Base-by-base conservation (phyloP, 2,888 invertebrate genomes). In the Epistrophe grossulariae region DNA sequence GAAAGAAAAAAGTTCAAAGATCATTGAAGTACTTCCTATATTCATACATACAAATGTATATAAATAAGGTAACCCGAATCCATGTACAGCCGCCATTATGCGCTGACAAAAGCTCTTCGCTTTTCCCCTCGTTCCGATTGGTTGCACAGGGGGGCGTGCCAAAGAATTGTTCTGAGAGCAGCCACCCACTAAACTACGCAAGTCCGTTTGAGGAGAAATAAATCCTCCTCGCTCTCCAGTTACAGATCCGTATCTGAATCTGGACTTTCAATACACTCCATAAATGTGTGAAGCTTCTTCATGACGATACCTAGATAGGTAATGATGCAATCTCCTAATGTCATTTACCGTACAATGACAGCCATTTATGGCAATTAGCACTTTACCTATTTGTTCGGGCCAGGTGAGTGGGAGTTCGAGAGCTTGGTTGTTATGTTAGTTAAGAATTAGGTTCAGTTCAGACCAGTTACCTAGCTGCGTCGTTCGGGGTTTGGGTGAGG, bases 331-430 rank as follows among this genome's bases (percentile, higher is more conserved):
- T 91, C 91, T 90, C 90, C 91, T 91, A 91, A 91, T 91, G 91
- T 90, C 92, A 91, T 92, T 92, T 92, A 92, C 91, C 90, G 91
- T 91, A 92, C 92, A 92, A 93, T 92, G 92, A 92, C 92, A 92
- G 91, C 92, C 92, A 92, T 93, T 93, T 93, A 92, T 92, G 91
- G 92, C 93, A 93, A 93, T 93, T 93, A 93, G 92, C 93, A 93
- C 93, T 92, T 92, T 92, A 92, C 91, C 92, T 93, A 91, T 92
- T 93, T 93, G 92, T 90, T 89, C 62, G 72, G 40, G 59, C 64
- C 64, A 83, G 79, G 74, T 83, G 74, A 82, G 74, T 19, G 17
- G 68, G 59, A 59, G 72, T 9, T 57, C 45, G 38, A 17, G 35
- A 48, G 57, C 64, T 50, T 59, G 74, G 81, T 77, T 66, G 66